Conservation (phyloP, 2,113 vertebrate genomes). For the Ameiurus melas region DNA sequence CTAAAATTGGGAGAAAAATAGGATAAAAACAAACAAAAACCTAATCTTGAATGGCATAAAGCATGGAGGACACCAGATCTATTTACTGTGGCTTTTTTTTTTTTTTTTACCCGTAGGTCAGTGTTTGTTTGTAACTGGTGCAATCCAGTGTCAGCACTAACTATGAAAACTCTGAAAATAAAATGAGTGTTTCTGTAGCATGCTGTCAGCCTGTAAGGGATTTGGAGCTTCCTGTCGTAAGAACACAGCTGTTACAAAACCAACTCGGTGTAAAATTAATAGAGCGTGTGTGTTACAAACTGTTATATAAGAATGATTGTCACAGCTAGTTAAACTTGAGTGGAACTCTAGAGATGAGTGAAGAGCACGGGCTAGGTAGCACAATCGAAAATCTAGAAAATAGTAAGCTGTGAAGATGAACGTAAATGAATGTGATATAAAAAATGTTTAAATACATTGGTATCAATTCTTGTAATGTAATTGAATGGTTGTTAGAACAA, state of each 20-base stretch:
- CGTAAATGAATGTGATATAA: neutral
- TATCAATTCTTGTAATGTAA: neutral
- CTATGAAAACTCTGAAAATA: neutral
- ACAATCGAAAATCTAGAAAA: neutral
- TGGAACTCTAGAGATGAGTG: neutral
- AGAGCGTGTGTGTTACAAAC: slow-evolving; percentile 38
- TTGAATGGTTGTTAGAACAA: neutral
- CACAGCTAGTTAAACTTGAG: neutral
- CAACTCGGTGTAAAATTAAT: slow-evolving; percentile 57
- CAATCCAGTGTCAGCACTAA: neutral
- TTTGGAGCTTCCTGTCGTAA: slow-evolving; percentile 56
- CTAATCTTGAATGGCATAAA: neutral
- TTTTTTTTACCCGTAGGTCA: neutral
- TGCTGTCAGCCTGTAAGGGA: neutral
- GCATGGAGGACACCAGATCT: neutral
- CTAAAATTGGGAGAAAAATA: neutral
- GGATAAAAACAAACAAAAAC: neutral
- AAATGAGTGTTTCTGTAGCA: neutral
- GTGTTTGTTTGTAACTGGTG: neutral
- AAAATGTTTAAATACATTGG: neutral
- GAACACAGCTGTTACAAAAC: slow-evolving; percentile 62
- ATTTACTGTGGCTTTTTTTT: neutral
- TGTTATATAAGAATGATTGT: slow-evolving; percentile 2
- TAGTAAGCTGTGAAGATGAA: neutral
- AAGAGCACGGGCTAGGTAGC: neutral